Percentiles rank a stretch among this genome's conserved stretches.
Conservation (phyloP, 2,797 vertebrate genomes). For the Lophotriccus pileatus region DNA sequence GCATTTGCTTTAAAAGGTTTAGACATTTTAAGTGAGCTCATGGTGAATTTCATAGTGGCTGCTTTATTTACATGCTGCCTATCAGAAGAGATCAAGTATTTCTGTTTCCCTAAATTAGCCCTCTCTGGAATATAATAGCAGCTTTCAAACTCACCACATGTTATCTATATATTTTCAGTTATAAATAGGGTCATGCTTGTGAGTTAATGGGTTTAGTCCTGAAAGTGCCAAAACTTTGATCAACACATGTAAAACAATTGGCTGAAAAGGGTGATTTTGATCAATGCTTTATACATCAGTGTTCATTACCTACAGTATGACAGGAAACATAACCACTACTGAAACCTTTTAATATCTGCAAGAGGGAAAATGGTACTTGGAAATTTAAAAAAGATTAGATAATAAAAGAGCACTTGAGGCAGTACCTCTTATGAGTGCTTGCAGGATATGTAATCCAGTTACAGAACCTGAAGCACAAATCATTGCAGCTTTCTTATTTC, state of each 20-base stretch:
- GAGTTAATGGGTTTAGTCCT: slow-evolving; percentile 68
- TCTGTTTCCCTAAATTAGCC: slow-evolving; percentile 35
- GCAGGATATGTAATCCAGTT: neutral
- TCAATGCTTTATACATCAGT: slow-evolving; percentile 43
- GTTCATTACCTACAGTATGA: slow-evolving; percentile 43
- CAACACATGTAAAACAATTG: slow-evolving; percentile 53
- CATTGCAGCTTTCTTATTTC: neutral
- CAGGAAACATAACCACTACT: slow-evolving; percentile 53
- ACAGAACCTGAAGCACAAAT: neutral
- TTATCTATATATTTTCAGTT: slow-evolving; percentile 62
- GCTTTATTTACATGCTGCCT: slow-evolving; percentile 43
- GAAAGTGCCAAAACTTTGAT: slow-evolving; percentile 74
- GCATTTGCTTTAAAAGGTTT: slow-evolving; percentile 36
- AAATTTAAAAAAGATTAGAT: slow-evolving; percentile 63
- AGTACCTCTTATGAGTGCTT: slow-evolving; percentile 2
- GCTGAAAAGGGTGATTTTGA: slow-evolving; percentile 48
- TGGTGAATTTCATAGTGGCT: slow-evolving; percentile 49
- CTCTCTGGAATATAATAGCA: slow-evolving; percentile 55
- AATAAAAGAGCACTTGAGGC: slow-evolving; percentile 38
- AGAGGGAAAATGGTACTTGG: slow-evolving; percentile 31
- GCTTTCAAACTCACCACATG: slow-evolving; percentile 62
- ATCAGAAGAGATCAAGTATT: slow-evolving; percentile 44
- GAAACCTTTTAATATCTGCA: slow-evolving; percentile 63
- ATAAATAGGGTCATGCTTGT: slow-evolving; percentile 53
- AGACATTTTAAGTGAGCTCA: slow-evolving; percentile 20